Base-by-base conservation (phyloP, 2,888 invertebrate genomes). In the Chrysolina oricalcia region DNA sequence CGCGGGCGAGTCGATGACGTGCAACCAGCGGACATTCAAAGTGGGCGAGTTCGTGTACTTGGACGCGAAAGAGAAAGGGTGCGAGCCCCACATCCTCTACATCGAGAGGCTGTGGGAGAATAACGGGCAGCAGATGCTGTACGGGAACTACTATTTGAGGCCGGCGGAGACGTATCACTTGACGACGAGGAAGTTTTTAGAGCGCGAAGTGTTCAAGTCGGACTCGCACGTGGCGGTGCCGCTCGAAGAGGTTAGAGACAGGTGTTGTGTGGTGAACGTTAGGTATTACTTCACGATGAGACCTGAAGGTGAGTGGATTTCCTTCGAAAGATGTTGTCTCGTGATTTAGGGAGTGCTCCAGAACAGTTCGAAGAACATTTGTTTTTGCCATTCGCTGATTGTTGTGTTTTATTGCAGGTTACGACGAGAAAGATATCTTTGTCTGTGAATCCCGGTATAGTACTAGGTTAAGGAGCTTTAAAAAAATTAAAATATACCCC, bases 131-230 rank as follows among this genome's bases (percentile, higher is more conserved):
- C 94, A 96, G 83, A 96, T 96, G 94, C 91, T 98, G 83, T 95
- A 96, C 84, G 98, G 97, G n/a, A 96, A 95, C 85, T 94, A 96
- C 85, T 98, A 97, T 87, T 94, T 92, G 80, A 92, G 98, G 71
- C 99, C 99, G 0, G 95, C 95, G 84, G 98, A 99, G 89, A 99
- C 99, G 0, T 98, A 94, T 90, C 99, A 99, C 89, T 92, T 98
- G 9, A 95, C 97, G 13, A 97, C 97, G 0, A 92, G 98, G 82
- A 98, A 97, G 89, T 99, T 99, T 89, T 91, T 98, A 0, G 96
- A 98, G 83, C 97, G 97, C 89, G 98, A 99, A 87, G 96, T 99
- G 64, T 99, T 99, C 88, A 97, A 98, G 89, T 98, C 97, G 75
- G 98, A 98, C 83, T 93, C 94, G 70, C 95, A 95, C 82, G 94